These are phyloP conservation scores for Galeopsomyia nigrocyanea DNA, from an alignment of 2,888 invertebrate species.

Conservation along the genomic window DNA sequence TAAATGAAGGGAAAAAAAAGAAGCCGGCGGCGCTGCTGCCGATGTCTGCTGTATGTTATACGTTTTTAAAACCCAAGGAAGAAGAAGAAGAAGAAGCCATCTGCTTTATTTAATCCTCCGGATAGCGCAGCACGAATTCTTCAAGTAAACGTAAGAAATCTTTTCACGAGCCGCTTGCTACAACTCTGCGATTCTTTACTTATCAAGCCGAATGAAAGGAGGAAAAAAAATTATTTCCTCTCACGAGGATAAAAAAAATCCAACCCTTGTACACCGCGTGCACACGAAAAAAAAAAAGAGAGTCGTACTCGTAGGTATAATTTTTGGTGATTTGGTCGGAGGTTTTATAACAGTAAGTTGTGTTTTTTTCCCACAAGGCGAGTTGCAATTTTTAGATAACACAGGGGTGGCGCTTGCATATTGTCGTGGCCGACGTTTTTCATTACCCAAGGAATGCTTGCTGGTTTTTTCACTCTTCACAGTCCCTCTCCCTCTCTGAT, in stretches of 20 bases:
- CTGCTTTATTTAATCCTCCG: constrained; percentile 42
- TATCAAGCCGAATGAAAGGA: neutral
- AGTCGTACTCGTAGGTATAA: too few species aligned
- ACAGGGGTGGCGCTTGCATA: neutral
- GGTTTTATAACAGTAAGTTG: neutral
- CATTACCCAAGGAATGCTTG: constrained; percentile 36
- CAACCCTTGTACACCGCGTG: neutral
- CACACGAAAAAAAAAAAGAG: neutral
- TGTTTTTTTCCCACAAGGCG: neutral
- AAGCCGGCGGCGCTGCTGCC: neutral
- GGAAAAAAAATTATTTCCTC: neutral
- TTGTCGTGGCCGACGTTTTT: constrained; percentile 32
- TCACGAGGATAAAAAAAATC: neutral
- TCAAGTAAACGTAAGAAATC: constrained; percentile 34
- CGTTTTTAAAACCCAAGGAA: constrained; percentile 20
- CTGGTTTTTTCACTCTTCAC: constrained; percentile 25
- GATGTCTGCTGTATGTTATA: constrained; percentile 31
- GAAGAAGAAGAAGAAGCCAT: constrained; percentile 27
- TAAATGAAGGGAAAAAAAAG: constrained; percentile 25
- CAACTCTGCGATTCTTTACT: neutral
- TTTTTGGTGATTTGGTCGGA: neutral
- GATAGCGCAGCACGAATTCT: constrained; percentile 23
- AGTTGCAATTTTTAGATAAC: constrained; percentile 29
- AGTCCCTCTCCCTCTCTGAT: constrained; percentile 32
- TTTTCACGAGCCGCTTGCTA: constrained; percentile 18